Base-by-base conservation (phyloP, 2,113 vertebrate genomes). In the Barbus barbus region DNA sequence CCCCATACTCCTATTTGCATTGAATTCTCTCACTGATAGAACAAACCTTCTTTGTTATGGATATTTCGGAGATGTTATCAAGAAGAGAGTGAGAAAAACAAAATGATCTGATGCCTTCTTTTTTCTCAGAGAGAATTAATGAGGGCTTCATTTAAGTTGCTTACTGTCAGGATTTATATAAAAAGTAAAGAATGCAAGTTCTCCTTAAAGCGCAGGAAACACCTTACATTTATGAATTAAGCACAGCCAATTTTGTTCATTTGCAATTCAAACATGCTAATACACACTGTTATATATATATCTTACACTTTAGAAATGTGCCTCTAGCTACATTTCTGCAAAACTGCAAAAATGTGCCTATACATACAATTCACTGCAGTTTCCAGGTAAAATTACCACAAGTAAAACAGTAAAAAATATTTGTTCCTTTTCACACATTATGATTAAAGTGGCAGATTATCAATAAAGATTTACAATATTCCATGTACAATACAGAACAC, bases 11-110 rank as follows among this genome's bases (percentile, higher is more conserved):
- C 61, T 86, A 82, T 88, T 86, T 69, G 67, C 86, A 53, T 65
- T 41, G 80, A 83, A 84, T 76, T 75, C 78, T 85, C 86, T 90
- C 88, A 81, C 89, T 89, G 88, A 92, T 86, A 88, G 83, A 88
- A 85, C 84, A 86, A 86, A 86, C 84, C 71, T 71, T 65, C 83
- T 90, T 84, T 88, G 76, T 82, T 75, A 72, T 69, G 41, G 77
- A 82, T 82, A 86, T 80, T 89, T 91, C 81, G 53, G 56, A 78
- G 69, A 81, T 86, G 83, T 28, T 83, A 83, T 72, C 46, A 83
- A 28, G 87, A 24, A 61, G 31, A 71, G 58, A 78, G 65, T 78
- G 84, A 75, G 78, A 88, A 77, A 85, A 71, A 83, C 24, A 79
- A 65, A 78, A 26, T 58, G 48, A 79, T 71, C 31, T 53, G 46